phyloP scores from a whole-genome alignment of 2,797 vertebrate genomes.

The Acestrorhynchus altus region DNA sequence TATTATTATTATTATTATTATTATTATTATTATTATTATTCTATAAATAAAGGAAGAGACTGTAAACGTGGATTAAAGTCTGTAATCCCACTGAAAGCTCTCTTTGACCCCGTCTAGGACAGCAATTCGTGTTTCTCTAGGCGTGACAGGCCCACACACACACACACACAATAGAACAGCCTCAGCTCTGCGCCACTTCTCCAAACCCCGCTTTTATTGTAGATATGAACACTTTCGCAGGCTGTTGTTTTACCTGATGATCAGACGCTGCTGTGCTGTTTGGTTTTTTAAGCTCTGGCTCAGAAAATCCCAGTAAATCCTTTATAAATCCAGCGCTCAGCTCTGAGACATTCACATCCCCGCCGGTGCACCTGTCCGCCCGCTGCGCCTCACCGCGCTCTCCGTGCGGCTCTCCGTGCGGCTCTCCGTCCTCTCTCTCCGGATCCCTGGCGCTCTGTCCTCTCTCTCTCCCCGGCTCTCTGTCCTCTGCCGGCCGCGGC shows the following conservation, averaged over 20 bases:
- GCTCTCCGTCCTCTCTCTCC: no score
- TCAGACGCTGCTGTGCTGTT: background rate
- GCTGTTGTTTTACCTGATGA: slow-evolving; percentile 23
- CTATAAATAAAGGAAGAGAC: background rate
- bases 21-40: no score
- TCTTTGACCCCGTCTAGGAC: background rate
- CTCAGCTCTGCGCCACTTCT: slow-evolving; percentile 18
- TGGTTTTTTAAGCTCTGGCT: slow-evolving; percentile 25
- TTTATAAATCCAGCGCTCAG: slow-evolving; percentile 47
- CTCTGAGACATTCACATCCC: slow-evolving; percentile 37
- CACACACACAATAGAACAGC: slow-evolving; percentile 11
- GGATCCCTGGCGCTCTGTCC: no score
- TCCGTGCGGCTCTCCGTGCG: no score
- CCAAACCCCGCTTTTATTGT: no score
- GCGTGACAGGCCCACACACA: slow-evolving; percentile 17
- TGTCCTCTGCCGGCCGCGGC: no score
- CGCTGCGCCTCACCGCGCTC: background rate
- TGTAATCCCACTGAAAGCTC: background rate
- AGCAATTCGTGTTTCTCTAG: slow-evolving; percentile 11
- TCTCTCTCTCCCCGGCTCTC: no score
- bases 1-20: no score
- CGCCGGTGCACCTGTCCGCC: slow-evolving; percentile 2
- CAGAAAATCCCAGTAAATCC: slow-evolving; percentile 52
- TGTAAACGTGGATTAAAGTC: background rate
- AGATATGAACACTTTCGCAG: no score